Percentiles rank a stretch among this genome's conserved stretches.
phyloP scores from a whole-genome alignment of 2,888 invertebrate genomes.

The Strigamia transsilvanica region DNA sequence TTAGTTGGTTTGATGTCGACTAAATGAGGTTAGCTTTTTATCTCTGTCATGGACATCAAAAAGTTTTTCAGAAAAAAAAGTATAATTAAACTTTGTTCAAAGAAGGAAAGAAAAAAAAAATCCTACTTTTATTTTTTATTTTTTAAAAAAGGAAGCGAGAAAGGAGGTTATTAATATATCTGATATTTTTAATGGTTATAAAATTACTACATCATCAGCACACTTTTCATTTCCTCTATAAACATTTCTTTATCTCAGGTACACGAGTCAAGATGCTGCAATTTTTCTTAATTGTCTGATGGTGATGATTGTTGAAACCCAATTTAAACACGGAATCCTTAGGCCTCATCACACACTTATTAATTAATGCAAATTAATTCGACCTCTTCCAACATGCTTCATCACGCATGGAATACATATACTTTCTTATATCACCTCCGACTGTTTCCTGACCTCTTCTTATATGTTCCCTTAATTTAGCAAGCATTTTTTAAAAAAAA shows the following conservation, averaged over 20 bases:
- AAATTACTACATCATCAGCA: slow-evolving; percentile 18
- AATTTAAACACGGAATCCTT: slow-evolving; percentile 21
- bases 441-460: slow-evolving; percentile 41
- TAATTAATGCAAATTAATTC: slow-evolving; percentile 24
- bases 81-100: not conserved
- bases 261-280: slow-evolving; percentile 1
- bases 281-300: slow-evolving; percentile 7
- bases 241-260: slow-evolving; percentile 12
- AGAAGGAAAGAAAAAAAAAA: not conserved
- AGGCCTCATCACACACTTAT: not conserved
- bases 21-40: not conserved
- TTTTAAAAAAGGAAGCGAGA: not conserved
- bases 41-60: too few species aligned
- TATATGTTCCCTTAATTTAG: slow-evolving; percentile 16
- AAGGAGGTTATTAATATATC: slow-evolving; percentile 11
- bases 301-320: slow-evolving; percentile 33
- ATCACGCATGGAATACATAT: not conserved
- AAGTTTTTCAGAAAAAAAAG: not conserved
- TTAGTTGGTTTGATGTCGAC: not conserved
- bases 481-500: not conserved
- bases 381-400: slow-evolving; percentile 23
- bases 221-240: slow-evolving; percentile 32
- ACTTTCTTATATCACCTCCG: slow-evolving; percentile 13
- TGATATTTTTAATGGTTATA: slow-evolving; percentile 23
- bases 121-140: not conserved